Base-by-base conservation (phyloP, 1,140 invertebrate species). In the Drosophila sechellia region DNA sequence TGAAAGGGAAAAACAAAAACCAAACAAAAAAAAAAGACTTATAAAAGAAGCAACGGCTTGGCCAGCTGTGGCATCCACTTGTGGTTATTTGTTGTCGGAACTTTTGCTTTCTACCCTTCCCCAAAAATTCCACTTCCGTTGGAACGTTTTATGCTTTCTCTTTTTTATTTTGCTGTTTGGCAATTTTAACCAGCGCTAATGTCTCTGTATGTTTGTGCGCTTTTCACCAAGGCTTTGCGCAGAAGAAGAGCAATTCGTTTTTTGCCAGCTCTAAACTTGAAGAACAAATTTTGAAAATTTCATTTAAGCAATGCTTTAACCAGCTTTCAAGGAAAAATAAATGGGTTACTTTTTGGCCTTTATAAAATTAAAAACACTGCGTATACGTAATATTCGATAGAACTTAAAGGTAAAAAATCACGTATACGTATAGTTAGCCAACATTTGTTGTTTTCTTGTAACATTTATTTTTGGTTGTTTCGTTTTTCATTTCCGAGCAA, bases 71-170 rank as follows among this genome's bases (percentile, higher is more conserved):
- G 70, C 84, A 87, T 86, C 74, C 81, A 86, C 81, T 87, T 89
- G 83, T 79, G 84, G 84, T 87, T 86, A 76, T 83, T 70, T 86
- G 83, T 83, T 86, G 83, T 83, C 76, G 74, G 76, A 87, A 87
- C 83, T 87, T 86, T 87, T 86, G 84, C 79, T 78, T 81, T 77
- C 71, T 77, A 74, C 40, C 61, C 37, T 35, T 25, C 0, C n/a
- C 13, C 45, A 5, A 34, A 22, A 12, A 20, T 20, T n/a, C 50
- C 40, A 2, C 15, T 31, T 60, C 72, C 68, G 59, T 53, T 31
- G 55, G 40, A 71, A 77, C 69, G 49, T 77, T 77, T 68, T 52
- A 58, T 60, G 55, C 61, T 40, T 72, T 57, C 22, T 60, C 20
- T 25, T 25, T 61, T 55, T 17, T 20, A 39, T 39, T 55, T 64